These are phyloP conservation scores for Rhopalosiphum padi DNA, from an alignment of 1,140 invertebrate species.

Conservation along the genomic window DNA sequence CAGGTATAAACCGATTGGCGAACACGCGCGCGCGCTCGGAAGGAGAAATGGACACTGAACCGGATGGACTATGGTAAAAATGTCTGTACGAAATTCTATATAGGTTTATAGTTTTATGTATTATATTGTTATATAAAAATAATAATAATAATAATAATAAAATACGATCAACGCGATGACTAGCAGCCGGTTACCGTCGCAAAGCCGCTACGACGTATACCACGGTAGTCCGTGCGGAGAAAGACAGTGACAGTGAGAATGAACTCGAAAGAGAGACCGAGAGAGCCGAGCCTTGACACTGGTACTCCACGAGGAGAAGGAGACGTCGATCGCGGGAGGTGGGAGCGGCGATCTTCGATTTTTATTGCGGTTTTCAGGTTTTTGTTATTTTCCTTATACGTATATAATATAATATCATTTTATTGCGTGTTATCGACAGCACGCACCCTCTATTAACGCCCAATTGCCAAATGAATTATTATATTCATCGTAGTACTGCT, in stretches of 20 bases:
- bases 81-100: background rate
- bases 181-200: background rate
- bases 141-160: background rate
- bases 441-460: too few relatives aligned
- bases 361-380: background rate
- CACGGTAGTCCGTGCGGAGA: background rate
- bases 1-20: background rate
- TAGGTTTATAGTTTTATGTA: background rate
- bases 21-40: background rate
- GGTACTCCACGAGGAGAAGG: background rate
- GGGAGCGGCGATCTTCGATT: background rate
- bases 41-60: background rate
- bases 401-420: too few relatives aligned
- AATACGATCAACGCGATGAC: background rate
- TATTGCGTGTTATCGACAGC: too few relatives aligned
- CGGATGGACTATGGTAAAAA: background rate
- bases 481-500: too few relatives aligned
- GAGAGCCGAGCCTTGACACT: constrained; percentile 45
- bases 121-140: background rate
- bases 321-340: background rate
- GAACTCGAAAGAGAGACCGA: background rate
- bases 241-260: background rate
- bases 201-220: too few relatives aligned
- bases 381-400: too few relatives aligned
- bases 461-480: too few relatives aligned